Conservation (phyloP, 92 coral and sea anemone genomes). For the Actinernus sp. region DNA sequence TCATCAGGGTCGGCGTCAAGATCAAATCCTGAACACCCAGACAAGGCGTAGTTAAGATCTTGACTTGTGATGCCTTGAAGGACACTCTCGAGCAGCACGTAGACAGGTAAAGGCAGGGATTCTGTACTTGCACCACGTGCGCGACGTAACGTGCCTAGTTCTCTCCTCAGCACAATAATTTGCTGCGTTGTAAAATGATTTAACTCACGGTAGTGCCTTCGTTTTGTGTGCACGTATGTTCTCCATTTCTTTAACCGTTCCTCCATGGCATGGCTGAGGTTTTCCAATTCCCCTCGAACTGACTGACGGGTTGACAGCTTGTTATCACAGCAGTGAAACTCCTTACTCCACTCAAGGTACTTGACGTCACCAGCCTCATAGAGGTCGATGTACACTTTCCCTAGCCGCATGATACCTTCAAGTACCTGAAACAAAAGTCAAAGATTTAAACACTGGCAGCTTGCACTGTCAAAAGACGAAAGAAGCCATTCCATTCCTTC, state of each 20-base stretch:
- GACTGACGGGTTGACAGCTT: conserved; percentile 30
- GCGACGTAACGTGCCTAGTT: conserved; percentile 57
- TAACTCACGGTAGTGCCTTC: conserved; percentile 50
- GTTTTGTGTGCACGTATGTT: conserved; percentile 35
- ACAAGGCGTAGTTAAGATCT: conserved; percentile 45
- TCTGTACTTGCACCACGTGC: conserved; percentile 14
- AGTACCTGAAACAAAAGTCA: conserved; percentile 29
- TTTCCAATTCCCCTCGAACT: conserved; percentile 38
- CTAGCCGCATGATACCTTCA: conserved; percentile 61
- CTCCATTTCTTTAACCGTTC: conserved; percentile 55
- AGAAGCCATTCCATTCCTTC: no score
- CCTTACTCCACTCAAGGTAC: conserved; percentile 64
- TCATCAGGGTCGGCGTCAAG: background rate
- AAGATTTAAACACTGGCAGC: background rate
- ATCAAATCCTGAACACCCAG: conserved; percentile 1
- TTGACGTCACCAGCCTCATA: conserved; percentile 72
- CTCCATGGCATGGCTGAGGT: conserved; percentile 59
- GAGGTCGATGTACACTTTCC: conserved; percentile 57
- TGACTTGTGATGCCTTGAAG: conserved; percentile 40
- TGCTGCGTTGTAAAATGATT: conserved; percentile 85
- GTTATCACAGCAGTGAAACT: conserved; percentile 62
- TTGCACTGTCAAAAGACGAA: no score
- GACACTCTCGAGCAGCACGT: conserved; percentile 74
- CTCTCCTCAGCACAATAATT: conserved; percentile 64
- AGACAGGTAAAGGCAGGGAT: conserved; percentile 50